These are phyloP conservation scores for Hirtodrosophila trivittata DNA, from an alignment of 2,888 invertebrate species.

Conservation along the genomic window DNA sequence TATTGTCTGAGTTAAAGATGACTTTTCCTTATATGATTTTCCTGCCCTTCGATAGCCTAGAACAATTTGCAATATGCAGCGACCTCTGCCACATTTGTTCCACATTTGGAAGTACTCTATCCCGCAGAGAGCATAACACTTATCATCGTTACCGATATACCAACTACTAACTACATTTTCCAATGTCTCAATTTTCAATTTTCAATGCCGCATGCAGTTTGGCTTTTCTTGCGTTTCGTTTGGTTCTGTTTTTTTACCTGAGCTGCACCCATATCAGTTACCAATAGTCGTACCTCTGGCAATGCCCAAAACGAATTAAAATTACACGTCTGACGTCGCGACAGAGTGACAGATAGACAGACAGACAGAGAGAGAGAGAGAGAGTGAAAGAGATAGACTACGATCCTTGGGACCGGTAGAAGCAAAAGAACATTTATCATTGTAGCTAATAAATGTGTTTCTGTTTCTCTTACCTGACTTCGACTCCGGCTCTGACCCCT, in stretches of 20 bases:
- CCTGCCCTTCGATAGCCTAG: too few species aligned
- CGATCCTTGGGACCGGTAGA: slow-evolving; percentile 48
- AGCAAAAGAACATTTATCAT: slow-evolving; percentile 71
- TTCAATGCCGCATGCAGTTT: slow-evolving; percentile 40
- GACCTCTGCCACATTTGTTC: slow-evolving; percentile 48
- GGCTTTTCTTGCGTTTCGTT: slow-evolving; percentile 8
- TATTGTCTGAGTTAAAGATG: too few species aligned
- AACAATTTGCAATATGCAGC: slow-evolving; percentile 35
- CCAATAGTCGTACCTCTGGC: slow-evolving; percentile 29
- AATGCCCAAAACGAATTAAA: slow-evolving; percentile 74
- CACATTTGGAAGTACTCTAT: slow-evolving; percentile 49
- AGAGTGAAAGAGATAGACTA: slow-evolving; percentile 9
- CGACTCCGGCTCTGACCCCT: slow-evolving; percentile 26
- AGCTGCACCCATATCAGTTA: slow-evolving; percentile 69
- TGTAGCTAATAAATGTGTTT: slow-evolving; percentile 74
- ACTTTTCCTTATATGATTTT: too few species aligned
- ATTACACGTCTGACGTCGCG: slow-evolving; percentile 63
- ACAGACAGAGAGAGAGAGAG: slow-evolving; percentile 1
- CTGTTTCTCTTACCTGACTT: slow-evolving; percentile 25
- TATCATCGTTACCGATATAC: slow-evolving; percentile 39
- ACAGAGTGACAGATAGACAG: slow-evolving; percentile 14
- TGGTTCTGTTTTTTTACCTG: slow-evolving; percentile 8
- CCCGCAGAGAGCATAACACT: slow-evolving; percentile 66
- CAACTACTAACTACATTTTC: slow-evolving; percentile 54
- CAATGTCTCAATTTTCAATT: slow-evolving; percentile 72